Evolutionary conservation across 2,113 vertebrate species (phyloP).

Genomic region (Esox niger): DNA sequence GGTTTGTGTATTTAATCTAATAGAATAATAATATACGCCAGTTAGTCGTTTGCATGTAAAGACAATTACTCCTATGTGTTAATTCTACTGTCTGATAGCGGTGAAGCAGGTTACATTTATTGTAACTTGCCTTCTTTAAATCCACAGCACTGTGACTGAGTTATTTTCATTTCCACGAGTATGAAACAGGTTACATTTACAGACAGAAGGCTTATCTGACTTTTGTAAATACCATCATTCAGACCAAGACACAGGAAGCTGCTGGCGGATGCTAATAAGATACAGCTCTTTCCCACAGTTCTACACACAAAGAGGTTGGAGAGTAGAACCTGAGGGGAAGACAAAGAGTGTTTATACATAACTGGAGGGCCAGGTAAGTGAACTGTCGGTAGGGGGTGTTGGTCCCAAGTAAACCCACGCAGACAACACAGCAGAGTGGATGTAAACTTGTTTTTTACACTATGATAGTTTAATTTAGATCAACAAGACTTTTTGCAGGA

Average conservation of each 20-base stretch:
- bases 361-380: too few species aligned
- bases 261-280: background rate
- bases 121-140: too few species aligned
- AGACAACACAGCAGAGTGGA: too few species aligned
- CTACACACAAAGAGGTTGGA: conserved; percentile 5
- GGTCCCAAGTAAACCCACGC: too few species aligned
- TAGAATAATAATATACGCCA: too few species aligned
- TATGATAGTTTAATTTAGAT: too few species aligned
- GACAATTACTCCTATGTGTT: background rate
- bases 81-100: background rate
- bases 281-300: background rate
- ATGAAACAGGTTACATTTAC: background rate
- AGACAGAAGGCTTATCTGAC: background rate
- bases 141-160: too few species aligned
- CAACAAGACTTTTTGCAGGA: too few species aligned
- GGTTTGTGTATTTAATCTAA: background rate
- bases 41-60: background rate
- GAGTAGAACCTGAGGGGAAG: conserved; percentile 8
- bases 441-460: too few species aligned
- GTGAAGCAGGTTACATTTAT: background rate
- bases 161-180: too few species aligned
- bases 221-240: background rate
- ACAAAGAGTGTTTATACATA: conserved; percentile 17
- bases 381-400: too few species aligned
- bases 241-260: background rate